These are phyloP conservation scores for Hapalemur alaotrensis DNA, from an alignment of 2,797 vertebrate species.

Conservation along the genomic window DNA sequence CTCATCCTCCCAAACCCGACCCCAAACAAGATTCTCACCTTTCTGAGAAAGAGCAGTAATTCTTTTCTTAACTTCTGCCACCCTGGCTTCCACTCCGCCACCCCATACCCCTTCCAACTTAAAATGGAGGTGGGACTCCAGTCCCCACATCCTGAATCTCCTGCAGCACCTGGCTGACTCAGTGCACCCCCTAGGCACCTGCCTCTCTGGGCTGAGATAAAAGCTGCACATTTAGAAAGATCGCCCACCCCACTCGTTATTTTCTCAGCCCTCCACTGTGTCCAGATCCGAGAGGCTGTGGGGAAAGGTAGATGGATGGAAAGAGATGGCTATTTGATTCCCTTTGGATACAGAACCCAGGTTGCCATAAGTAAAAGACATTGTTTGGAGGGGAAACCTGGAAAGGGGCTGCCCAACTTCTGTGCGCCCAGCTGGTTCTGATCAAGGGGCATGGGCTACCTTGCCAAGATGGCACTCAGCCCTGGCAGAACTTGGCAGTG, in stretches of 20 bases:
- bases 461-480: slow-evolving; percentile 70
- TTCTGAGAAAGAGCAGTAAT: neutral
- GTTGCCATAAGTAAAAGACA: slow-evolving; percentile 27
- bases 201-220: neutral
- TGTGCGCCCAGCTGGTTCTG: slow-evolving; percentile 71
- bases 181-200: neutral
- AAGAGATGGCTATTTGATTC: neutral
- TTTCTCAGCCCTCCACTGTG: neutral
- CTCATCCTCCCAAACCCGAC: neutral
- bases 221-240: neutral
- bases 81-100: neutral
- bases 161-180: neutral
- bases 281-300: neutral
- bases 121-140: neutral
- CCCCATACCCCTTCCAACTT: neutral
- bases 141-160: neutral
- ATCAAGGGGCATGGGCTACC: slow-evolving; percentile 64
- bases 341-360: neutral
- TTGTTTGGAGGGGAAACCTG: slow-evolving; percentile 36
- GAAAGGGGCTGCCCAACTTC: slow-evolving; percentile 37
- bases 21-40: neutral
- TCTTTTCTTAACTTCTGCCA: neutral
- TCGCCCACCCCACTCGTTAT: neutral
- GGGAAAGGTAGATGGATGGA: neutral
- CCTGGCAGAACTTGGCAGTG: slow-evolving; percentile 54